Evolutionary conservation across 1,140 invertebrate species (phyloP), one percentile per base, ranked within the genome.

Genomic region (Brachionus asplanchnoidis): DNA sequence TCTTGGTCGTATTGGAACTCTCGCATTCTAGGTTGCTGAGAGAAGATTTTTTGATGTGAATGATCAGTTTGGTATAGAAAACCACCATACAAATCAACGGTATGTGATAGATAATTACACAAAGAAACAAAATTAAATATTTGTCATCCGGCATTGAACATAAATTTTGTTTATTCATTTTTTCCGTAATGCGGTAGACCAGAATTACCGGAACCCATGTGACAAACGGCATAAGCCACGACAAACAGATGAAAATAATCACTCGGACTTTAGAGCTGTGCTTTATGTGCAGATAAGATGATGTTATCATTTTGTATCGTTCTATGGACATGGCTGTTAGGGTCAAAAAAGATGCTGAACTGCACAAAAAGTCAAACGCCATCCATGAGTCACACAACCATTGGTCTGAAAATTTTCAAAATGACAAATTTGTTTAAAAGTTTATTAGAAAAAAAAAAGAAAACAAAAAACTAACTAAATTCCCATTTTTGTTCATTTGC

Each of bases 261-360:
- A 73, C 46, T 44, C 60, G n/a, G 1, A 68, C 32, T 68, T 84
- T 68, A 11, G 82, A 84, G 53, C 60, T 68, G 60, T 84, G 60
- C 12, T 68, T 68, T 70, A 84, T 46, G 28, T 84, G 82, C n/a
- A 84, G 6, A 20, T 84, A 84, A 8, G 82, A 68, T 53, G 82
- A 28, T 44, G 82, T 84, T n/a, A 84, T 32, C 60, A 68, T 68
- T 60, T 68, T 68, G 36, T 84, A 84, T n/a, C 82, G 12, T 53
- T 84, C 82, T 6, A 84, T 46, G 36, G 82, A 68, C 82, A 84
- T 84, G 17, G 82, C 60, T 14, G 82, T 40, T 12, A 84, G 46
- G 9, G 82, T 84, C 17, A 84, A 60, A 84, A 84, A 84, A 12
- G 82, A 84, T 20, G 82, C 82, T 73, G 82, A 68, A 53, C 60